Conservation (phyloP, 1,140 invertebrate species). For the Grapholita molesta region DNA sequence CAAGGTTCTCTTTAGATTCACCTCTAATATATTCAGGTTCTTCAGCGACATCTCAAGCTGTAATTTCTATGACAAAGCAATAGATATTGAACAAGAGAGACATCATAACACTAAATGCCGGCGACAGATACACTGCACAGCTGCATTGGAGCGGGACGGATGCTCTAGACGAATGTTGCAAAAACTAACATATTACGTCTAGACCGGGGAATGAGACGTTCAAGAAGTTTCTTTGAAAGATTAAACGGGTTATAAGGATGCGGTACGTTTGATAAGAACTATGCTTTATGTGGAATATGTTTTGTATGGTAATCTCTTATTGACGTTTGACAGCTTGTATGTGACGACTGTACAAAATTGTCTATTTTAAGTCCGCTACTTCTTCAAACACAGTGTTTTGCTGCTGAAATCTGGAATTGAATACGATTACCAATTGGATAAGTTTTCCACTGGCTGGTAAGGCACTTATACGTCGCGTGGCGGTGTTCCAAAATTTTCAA, state of each 20-base stretch:
- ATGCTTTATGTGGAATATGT: background rate
- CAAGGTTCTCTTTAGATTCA: too few species aligned
- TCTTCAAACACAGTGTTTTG: too few species aligned
- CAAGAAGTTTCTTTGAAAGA: slow-evolving; percentile 12
- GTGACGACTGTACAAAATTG: too few species aligned
- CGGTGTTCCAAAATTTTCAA: too few species aligned
- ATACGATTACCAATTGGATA: too few species aligned
- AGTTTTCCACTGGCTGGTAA: too few species aligned
- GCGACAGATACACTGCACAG: background rate
- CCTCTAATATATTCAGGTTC: too few species aligned
- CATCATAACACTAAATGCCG: background rate
- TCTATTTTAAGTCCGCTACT: too few species aligned
- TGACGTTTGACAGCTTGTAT: background rate
- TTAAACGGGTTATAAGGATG: slow-evolving; percentile 1
- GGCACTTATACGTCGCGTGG: too few species aligned
- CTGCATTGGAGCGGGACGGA: background rate
- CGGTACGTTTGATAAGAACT: background rate
- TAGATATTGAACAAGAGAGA: background rate
- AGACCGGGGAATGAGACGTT: slow-evolving; percentile 12
- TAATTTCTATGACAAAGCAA: background rate
- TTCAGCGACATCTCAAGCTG: too few species aligned
- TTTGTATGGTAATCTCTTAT: background rate
- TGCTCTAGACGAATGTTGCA: background rate
- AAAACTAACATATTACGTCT: slow-evolving; percentile 15
- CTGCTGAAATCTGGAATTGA: too few species aligned